These are phyloP conservation scores for Carassius carassius DNA, from an alignment of 2,113 vertebrate species.

Conservation along the genomic window DNA sequence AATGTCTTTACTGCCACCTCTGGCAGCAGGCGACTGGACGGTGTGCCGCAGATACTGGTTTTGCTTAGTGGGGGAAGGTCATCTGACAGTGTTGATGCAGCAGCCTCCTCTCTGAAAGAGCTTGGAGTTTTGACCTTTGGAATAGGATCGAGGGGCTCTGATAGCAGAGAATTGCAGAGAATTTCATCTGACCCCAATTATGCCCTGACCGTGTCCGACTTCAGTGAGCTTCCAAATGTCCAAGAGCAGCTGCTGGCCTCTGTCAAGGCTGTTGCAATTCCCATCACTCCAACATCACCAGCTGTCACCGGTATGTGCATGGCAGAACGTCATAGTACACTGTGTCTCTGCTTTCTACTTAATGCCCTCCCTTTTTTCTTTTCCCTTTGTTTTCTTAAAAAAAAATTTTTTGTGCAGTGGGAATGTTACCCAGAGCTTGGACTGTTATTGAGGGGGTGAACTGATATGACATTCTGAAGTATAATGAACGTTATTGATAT, in stretches of 20 bases:
- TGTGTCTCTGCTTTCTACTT: background rate
- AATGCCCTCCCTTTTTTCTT: background rate
- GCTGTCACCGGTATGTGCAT: constrained; percentile 17
- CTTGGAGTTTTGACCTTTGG: constrained; percentile 54
- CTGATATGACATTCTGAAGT: background rate
- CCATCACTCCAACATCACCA: constrained; percentile 4
- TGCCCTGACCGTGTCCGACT: constrained; percentile 54
- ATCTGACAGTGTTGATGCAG: constrained; percentile 45
- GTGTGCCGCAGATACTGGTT: constrained; percentile 58
- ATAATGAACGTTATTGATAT: background rate
- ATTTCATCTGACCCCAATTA: constrained; percentile 54
- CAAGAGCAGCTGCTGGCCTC: constrained; percentile 44
- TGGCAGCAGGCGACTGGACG: constrained; percentile 55
- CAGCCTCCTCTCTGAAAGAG: constrained; percentile 56
- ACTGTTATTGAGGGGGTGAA: background rate
- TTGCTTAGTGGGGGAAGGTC: constrained; percentile 58
- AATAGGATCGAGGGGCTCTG: constrained; percentile 58
- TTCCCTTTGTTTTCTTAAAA: too few relatives aligned
- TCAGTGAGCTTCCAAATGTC: constrained; percentile 55
- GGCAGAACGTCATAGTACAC: too few relatives aligned
- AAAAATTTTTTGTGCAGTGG: background rate
- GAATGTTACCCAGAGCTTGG: background rate
- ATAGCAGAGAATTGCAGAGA: constrained; percentile 60
- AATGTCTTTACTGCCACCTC: constrained; percentile 49
- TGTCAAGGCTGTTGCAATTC: background rate